Percentiles rank a stretch among this genome's conserved stretches.
Evolutionary conservation across 2,113 vertebrate species (phyloP).

Genomic region (Rostratula benghalensis): DNA sequence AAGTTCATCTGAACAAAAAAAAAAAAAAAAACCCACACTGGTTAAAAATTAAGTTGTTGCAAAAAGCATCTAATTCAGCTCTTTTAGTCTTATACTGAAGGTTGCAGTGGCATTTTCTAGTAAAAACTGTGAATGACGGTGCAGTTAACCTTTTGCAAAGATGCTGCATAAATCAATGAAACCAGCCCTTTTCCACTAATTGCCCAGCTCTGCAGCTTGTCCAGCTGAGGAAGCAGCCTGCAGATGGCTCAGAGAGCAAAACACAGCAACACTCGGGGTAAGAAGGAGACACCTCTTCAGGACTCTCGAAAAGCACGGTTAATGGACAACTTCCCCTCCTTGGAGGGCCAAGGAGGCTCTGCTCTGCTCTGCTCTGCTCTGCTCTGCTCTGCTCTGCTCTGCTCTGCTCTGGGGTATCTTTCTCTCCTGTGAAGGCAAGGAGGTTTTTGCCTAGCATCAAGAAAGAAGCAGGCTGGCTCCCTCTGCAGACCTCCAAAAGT

Average conservation of each 20-base stretch:
- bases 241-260: background rate
- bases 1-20: background rate
- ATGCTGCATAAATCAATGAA: background rate
- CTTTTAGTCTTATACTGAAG: background rate
- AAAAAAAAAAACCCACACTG: rapidly evolving
- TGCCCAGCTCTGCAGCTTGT: background rate
- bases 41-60: background rate
- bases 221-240: background rate
- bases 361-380: background rate
- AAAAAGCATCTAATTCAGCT: background rate
- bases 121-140: background rate
- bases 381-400: background rate
- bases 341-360: background rate
- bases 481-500: background rate
- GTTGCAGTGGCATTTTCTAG: background rate
- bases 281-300: background rate
- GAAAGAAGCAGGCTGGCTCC: background rate
- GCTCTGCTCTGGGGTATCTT: background rate
- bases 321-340: background rate
- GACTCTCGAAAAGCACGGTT: background rate
- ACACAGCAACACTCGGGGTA: background rate
- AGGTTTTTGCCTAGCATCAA: background rate
- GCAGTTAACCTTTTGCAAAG: background rate
- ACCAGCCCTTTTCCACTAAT: background rate
- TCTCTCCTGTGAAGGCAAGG: background rate